These are phyloP conservation scores for Hemiprocne comata DNA, from an alignment of 2,113 vertebrate species.

Conservation along the genomic window DNA sequence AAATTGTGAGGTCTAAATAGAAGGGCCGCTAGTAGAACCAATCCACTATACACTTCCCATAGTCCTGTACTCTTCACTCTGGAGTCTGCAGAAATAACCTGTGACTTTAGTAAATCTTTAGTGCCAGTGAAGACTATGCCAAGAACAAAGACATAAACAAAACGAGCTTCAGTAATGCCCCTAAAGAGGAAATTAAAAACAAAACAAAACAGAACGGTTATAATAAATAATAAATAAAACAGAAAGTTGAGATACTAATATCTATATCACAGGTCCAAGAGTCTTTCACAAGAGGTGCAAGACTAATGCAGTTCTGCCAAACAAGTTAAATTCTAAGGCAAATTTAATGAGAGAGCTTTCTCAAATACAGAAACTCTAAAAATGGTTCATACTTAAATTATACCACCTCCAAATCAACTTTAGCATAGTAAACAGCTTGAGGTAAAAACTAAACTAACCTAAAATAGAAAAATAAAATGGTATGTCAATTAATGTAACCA, in stretches of 20 bases:
- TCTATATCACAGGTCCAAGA: neutral
- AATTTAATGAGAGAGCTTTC: neutral
- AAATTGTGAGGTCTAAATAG: constrained; percentile 92
- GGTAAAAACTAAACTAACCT: neutral
- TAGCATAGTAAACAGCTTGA: neutral
- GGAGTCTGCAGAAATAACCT: constrained; percentile 78
- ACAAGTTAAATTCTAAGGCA: neutral
- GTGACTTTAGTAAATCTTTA: constrained; percentile 89
- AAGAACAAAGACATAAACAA: constrained; percentile 93
- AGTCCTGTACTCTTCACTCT: constrained; percentile 81
- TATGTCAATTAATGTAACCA: neutral
- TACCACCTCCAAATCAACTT: neutral
- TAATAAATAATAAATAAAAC: neutral
- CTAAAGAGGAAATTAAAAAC: constrained; percentile 70
- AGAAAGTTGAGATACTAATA: neutral
- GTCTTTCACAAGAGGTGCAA: neutral
- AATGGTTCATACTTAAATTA: neutral
- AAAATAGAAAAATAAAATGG: neutral
- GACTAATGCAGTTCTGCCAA: neutral
- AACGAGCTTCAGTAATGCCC: constrained; percentile 93
- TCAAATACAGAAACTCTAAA: neutral
- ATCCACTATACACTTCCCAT: constrained; percentile 91
- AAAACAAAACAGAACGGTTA: neutral
- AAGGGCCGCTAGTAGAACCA: constrained; percentile 88
- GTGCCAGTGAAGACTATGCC: constrained; percentile 93